Evolutionary conservation across 2,888 invertebrate genomes (phyloP), one percentile per base, ranked within the genome.

Genomic region (Drosophila paramelanica): DNA sequence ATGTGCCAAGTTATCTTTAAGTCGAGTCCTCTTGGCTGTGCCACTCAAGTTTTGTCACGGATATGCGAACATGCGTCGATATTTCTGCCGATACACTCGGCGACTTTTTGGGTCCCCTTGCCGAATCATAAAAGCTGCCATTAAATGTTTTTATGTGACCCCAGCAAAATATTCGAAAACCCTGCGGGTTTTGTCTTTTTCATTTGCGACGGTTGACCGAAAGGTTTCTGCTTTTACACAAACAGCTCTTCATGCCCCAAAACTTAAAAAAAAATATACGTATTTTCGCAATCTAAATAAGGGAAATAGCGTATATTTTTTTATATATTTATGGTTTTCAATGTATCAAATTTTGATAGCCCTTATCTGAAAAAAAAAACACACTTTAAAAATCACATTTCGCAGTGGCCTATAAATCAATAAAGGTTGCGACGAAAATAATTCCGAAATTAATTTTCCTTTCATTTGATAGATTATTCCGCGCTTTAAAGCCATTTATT

Each of bases 111-210:
- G 31, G 46, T 38, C 36, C 55, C 57, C 14, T 11, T 41, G 38
- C 31, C 36, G 50, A 41, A 69, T 60, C 53, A 46, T 57, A 52
- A 70, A 65, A 69, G 36, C 61, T 56, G 62, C 17, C 56, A 74
- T 74, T 62, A 74, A 74, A 74, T 59, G 39, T 25, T 58, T 77
- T 77, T 69, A 73, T 73, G 38, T 46, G 58, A 73, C 42, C 55
- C 36, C 31, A 23, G 20, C 41, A 50, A 20, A 59, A 33, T n/a
- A 67, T 31, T 58, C 47, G 14, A 46, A 52, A 53, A 62, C 45
- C 45, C 43, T 56, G 33, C 7, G 27, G 27, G 27, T 43, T 43
- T 67, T 53, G 5, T 13, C 31, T 27, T 25, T 25, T 5, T 8
- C 8, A 14, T 38, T 61, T 53, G 36, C 47, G 43, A 27, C n/a